Base-by-base conservation (phyloP, 2,797 vertebrate species). In the Pogonophryne albipinna region DNA sequence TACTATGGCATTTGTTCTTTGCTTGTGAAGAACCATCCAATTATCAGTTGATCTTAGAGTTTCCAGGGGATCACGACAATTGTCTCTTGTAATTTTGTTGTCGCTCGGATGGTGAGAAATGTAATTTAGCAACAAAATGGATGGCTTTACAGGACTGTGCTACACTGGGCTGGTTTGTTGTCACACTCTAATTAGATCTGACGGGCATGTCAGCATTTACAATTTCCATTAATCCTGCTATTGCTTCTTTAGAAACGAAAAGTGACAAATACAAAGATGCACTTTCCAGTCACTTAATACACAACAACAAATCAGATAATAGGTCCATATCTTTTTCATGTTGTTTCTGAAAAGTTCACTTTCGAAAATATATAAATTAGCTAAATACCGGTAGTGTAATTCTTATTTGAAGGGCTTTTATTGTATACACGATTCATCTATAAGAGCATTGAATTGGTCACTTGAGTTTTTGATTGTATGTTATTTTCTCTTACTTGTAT, bases 61-160 rank as follows among this genome's bases (percentile, higher is more conserved):
- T 88, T 92, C 89, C 85, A 87, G 60, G 85, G 89, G 82, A 90
- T 87, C 86, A 76, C 34, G 57, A 79, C 84, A 87, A 85, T 88
- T 91, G 92, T 91, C 91, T 85, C 89, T 91, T 85, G 83, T 89
- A 90, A 92, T 94, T 93, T 87, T 82, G 72, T 80, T 85, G 83
- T 83, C 20, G 63, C 66, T 70, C 66, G 20, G 67, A 79, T 85
- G 87, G 88, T 78, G 79, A 81, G 83, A 82, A 87, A 80, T 75
- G 89, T 87, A 87, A 84, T 83, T 79, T 84, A 59, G 88, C 85
- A 91, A 94, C 90, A 82, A 84, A 86, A 85, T 84, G 68, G 71
- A 77, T 66, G 71, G 67, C 80, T 84, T 82, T 77, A 74, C 72
- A 55, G 71, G 71, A 78, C 79, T 56, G 78, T 51, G 69, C 15